Base-by-base conservation (phyloP, 1,140 invertebrate species). In the Cryptotermes secundus region DNA sequence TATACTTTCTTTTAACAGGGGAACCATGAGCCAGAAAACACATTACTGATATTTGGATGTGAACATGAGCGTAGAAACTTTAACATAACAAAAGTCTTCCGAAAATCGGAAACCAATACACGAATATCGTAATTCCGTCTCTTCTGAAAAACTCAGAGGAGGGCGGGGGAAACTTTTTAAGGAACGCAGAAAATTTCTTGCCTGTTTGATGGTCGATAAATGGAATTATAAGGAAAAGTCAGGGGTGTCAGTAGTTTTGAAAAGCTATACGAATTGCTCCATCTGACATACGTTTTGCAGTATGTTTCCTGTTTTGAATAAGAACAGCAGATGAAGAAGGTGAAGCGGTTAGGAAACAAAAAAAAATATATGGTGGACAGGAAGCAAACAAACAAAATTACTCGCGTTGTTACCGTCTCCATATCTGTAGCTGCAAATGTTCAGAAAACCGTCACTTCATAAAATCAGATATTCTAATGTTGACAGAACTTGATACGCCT, bases 41-140 rank as follows among this genome's bases (percentile, higher is more conserved):
- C 59, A 72, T 31, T 72, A 72, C 31, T 72, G 59, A 72, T 72
- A 72, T 72, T 72, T 72, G 59, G 59, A 72, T 72, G 26, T 72
- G 59, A 72, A 72, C 59, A 72, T 72, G 59, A 72, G 31, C 59
- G 31, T 72, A 72, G 16, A 72, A 72, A 72, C 59, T 72, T 72
- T 72, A 12, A 72, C 31, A 72, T 31, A 72, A n/a, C 24, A 59
- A 31, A 72, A 72, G 59, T 31, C 2, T 72, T 72, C n/a, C 16
- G 1, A 72, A 72, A 72, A 72, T 72, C 59, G 59, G 31, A 72
- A 72, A 72, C 59, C 59, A 72, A 72, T 72, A 72, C n/a, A 72
- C n/a, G 59, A 72, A 72, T 72, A 72, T 72, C 59, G 26, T 72
- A 31, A 59, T 26, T 72, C 16, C 59, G 31, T 72, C 59, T 31